Base-by-base conservation (phyloP, 30 jellyfish, hydroid and myxozoan species). In the Aurelia coerulea region DNA sequence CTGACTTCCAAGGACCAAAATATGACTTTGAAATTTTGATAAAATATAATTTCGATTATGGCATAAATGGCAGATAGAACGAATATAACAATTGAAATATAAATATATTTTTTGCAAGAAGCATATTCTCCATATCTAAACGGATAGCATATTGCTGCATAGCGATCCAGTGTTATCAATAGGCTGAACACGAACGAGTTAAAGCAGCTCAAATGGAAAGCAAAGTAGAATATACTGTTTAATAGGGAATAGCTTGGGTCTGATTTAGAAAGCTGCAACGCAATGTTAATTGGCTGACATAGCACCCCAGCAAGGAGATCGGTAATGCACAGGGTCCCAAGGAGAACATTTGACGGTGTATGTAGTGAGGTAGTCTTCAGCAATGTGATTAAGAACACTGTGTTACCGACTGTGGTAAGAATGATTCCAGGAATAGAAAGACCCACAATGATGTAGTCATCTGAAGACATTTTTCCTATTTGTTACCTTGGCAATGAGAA, bases 261-360 rank as follows among this genome's bases (percentile, higher is more conserved):
- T 42, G 83, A 66, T 6, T 17, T 7, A n/a, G 51, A 66, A 37
- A 73, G 35, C 8, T 41, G 34, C 8, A 52, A n/a, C 23, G 39
- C 68, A 46, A 73, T 17, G 46, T 41, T 32, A 13, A 73, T 19
- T 6, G 83, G 83, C 16, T 73, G 83, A 29, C 83, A 73, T 5
- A 73, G 16, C 16, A 73, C 31, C 9, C 83, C 83, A 1, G 54
- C 83, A 18, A 73, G 29, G 3, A 73, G 42, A 41, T 73, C 83
- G 2, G 42, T 73, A 19, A 73, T 8, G 83, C 83, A 41, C 51
- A 73, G 83, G 54, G 54, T 41, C 2, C 46, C 83, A 10, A 73
- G 83, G 10, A 73, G 68, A 10, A 66, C 33, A 32, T 73, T 73
- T 8, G 83, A 73, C 18, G 83, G 83, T 49, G 83, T 73, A 17